phyloP scores from a whole-genome alignment of 2,888 invertebrate genomes.

The Heteromurus nitidus region DNA sequence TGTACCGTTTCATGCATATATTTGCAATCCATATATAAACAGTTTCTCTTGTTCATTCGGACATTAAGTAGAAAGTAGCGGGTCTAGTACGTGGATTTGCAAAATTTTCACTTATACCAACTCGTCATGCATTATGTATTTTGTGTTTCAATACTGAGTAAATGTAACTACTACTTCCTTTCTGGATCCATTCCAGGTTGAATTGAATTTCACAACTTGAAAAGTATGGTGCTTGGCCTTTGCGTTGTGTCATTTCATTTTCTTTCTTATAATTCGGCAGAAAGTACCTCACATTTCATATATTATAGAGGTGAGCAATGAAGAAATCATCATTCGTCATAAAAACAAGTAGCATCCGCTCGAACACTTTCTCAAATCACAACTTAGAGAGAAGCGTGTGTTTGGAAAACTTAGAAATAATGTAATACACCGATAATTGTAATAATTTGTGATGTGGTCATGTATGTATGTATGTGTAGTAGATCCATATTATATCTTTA shows the following conservation, averaged over 20 bases:
- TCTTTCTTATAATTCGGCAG: not conserved
- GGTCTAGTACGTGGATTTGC: no score
- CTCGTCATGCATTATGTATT: no score
- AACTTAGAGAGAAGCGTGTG: not conserved
- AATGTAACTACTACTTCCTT: no score
- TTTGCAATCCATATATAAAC: not conserved
- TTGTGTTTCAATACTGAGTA: no score
- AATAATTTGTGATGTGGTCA: not conserved
- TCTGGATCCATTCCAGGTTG: no score
- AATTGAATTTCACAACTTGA: no score
- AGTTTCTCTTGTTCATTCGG: not conserved
- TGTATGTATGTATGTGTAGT: not conserved
- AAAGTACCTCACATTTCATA: not conserved
- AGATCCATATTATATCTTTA: not conserved
- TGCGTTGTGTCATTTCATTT: no score
- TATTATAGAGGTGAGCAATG: not conserved
- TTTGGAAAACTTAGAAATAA: not conserved
- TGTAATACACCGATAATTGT: not conserved
- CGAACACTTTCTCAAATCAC: not conserved
- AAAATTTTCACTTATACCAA: no score
- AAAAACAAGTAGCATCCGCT: not conserved
- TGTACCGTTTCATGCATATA: not conserved
- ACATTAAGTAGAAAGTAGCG: no score
- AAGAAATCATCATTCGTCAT: not conserved
- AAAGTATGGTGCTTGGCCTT: no score